Percentiles rank a stretch among this genome's conserved stretches.
phyloP scores from a whole-genome alignment of 2,888 invertebrate species.

The Nomada fabriciana region DNA sequence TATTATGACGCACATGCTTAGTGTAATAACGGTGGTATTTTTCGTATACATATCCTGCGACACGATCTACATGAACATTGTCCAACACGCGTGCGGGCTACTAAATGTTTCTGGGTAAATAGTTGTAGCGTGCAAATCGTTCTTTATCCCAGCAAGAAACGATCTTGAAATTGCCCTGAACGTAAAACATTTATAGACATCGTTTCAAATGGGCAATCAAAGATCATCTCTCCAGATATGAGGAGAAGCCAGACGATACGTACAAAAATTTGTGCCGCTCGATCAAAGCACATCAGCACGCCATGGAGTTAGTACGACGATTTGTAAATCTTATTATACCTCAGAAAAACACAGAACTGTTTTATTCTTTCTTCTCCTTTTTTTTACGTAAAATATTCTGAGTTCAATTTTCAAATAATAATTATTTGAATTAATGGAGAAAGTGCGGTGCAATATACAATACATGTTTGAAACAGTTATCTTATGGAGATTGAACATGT shows the following conservation, averaged over 20 bases:
- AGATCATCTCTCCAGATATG: too few relatives aligned
- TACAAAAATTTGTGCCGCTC: background rate
- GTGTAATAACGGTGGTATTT: background rate
- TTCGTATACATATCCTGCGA: conserved; percentile 21
- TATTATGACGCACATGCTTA: background rate
- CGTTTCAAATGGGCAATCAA: conserved; percentile 2
- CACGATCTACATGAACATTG: conserved; percentile 9
- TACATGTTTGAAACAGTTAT: background rate
- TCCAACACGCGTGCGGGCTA: conserved; percentile 35
- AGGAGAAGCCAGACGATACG: background rate
- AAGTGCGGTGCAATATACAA: too few relatives aligned
- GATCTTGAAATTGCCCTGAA: background rate
- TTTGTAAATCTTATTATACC: background rate
- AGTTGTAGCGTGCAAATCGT: background rate
- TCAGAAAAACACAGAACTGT: too few relatives aligned
- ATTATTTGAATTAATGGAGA: too few relatives aligned
- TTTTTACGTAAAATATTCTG: background rate
- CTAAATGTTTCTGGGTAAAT: conserved; percentile 17
- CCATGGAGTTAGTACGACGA: conserved; percentile 1
- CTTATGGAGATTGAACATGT: background rate
- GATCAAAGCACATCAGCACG: background rate
- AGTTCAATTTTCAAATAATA: background rate
- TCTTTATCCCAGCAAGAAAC: too few relatives aligned
- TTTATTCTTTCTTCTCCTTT: background rate
- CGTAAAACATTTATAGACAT: conserved; percentile 1